Evolutionary conservation across 2,113 vertebrate genomes (phyloP).

Genomic region (Paraplagusia blochii): DNA sequence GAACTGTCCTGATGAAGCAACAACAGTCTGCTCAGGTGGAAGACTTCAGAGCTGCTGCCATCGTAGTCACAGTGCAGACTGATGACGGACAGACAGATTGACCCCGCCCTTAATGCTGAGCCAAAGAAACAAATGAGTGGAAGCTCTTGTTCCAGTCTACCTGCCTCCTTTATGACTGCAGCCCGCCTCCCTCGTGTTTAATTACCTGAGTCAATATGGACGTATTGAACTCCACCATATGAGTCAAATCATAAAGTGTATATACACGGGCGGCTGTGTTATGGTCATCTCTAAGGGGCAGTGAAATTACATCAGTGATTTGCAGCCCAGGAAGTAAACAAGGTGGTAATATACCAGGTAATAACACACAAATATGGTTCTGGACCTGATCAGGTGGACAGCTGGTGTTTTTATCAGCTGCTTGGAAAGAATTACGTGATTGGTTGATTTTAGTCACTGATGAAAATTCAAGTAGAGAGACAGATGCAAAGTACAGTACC

Average conservation of each 20-base stretch:
- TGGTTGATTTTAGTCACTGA: too few species aligned
- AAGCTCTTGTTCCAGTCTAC: slow-evolving; percentile 35
- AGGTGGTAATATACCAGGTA: slow-evolving; percentile 54
- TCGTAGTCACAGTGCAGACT: slow-evolving; percentile 58
- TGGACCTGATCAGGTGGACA: slow-evolving; percentile 33
- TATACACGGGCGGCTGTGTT: slow-evolving; percentile 55
- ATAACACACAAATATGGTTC: slow-evolving; percentile 43
- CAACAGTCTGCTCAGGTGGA: slow-evolving; percentile 50
- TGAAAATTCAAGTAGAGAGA: too few species aligned
- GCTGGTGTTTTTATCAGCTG: slow-evolving; percentile 25
- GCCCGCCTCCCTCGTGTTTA: slow-evolving; percentile 60
- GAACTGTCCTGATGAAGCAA: slow-evolving; percentile 50
- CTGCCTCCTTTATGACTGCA: slow-evolving; percentile 56
- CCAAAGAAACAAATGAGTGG: slow-evolving; percentile 16
- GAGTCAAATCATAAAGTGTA: slow-evolving; percentile 71
- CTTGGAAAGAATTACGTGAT: slow-evolving; percentile 4
- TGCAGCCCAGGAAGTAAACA: slow-evolving; percentile 66
- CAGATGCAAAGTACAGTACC: slow-evolving; percentile 14
- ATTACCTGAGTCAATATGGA: slow-evolving; percentile 70
- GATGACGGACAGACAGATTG: slow-evolving; percentile 46
- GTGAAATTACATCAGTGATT: slow-evolving; percentile 62
- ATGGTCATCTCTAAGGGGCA: slow-evolving; percentile 40
- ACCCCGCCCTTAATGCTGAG: slow-evolving; percentile 22
- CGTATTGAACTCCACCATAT: slow-evolving; percentile 63
- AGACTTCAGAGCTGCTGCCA: slow-evolving; percentile 52